phyloP scores from a whole-genome alignment of 2,797 vertebrate genomes.

The Tenualosa thibaudeaui region DNA sequence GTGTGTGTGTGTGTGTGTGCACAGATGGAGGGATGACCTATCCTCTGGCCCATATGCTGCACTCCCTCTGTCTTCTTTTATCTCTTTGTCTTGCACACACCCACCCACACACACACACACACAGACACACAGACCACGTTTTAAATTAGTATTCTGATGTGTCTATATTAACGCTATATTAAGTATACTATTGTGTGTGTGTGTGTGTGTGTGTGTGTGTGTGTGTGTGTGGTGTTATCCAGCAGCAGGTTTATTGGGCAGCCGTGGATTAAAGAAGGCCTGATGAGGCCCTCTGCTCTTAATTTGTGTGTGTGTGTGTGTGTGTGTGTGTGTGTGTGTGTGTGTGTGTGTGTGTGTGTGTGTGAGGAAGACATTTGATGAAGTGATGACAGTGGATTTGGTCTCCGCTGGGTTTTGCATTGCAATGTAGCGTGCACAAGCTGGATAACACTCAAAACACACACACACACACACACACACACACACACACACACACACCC shows the following conservation, averaged over 20 bases:
- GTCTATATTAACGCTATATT: no score
- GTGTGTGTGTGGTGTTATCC: not conserved
- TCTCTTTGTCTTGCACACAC: no score
- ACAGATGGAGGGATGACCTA: conserved; percentile 65
- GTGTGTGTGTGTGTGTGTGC: conserved; percentile 27
- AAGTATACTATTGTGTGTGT: not conserved
- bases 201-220: conserved; percentile 4
- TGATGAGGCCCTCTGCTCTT: not conserved
- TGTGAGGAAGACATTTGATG: not conserved
- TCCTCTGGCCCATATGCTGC: conserved; percentile 49
- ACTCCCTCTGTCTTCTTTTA: conserved; percentile 44
- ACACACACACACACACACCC: conserved; percentile 9
- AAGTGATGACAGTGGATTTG: conserved; percentile 21
- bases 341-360: not conserved
- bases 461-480: conserved; percentile 14
- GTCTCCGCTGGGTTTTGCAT: not conserved
- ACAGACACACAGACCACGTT: no score
- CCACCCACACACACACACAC: no score
- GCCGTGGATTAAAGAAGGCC: conserved; percentile 2
- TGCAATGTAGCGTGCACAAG: not conserved
- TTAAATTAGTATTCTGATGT: no score
- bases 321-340: not conserved
- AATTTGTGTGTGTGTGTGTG: not conserved
- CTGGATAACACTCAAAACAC: not conserved
- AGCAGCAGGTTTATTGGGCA: conserved; percentile 10